Evolutionary conservation across 2,797 vertebrate species (phyloP), one percentile per base, ranked within the genome.

Genomic region (Psittacula derbiana): DNA sequence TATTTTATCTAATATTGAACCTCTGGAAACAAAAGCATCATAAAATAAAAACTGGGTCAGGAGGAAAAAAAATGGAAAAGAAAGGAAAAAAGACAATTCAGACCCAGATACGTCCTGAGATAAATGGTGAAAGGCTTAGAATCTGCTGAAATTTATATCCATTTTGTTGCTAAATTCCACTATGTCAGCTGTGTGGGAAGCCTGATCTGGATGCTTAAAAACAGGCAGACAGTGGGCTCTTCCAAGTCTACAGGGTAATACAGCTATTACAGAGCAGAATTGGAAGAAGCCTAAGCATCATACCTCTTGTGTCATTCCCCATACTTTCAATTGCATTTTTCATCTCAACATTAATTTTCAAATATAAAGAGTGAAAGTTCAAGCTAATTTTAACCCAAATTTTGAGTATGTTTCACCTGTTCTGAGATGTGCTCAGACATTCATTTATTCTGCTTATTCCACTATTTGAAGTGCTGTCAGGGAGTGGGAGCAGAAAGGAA

Each of bases 21-120:
- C 1, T 80, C 25, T 28, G 21, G n/a, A 83, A 83, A 64, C 8
- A 58, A 92, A 83, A 80, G 4, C 4, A 40, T 31, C 16, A 40
- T 82, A 49, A 85, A 69, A 65, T 23, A 52, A 84, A 58, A 52
- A 41, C 0, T 49, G 5, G 0, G 2, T 24, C 28, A 46, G 6
- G 12, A 46, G 8, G 5, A 5, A 21, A 67, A 50, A n/a, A 6
- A 2, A 1, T 16, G n/a, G 5, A 8, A 27, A 47, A 28, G 4
- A 65, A 44, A 36, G 3, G 2, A 75, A 90, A 79, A 2, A 73
- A 60, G 71, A 65, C 6, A 57, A 8, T 55, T 78, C 11, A 49
- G 41, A 67, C 4, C 5, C 10, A 64, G 25, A n/a, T 49, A 49
- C 49, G 8, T 71, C 6, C 27, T 38, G 28, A 78, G 86, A 64